Evolutionary conservation across 2,797 vertebrate species (phyloP), one percentile per base, ranked within the genome.

Genomic region (Neoniphon sammara): DNA sequence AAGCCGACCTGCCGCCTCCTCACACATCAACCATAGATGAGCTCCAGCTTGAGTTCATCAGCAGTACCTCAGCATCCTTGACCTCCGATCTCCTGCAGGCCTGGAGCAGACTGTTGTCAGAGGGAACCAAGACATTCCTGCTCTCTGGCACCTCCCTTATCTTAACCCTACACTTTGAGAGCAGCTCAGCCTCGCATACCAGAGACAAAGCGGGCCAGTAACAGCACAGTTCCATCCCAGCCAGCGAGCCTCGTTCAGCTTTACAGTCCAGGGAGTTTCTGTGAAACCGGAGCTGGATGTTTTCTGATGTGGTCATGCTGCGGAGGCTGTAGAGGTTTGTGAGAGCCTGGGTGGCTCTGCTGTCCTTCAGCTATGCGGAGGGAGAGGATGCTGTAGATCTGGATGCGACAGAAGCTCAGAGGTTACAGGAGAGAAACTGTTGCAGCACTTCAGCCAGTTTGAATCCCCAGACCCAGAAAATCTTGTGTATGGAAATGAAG

Each of bases 41-140:
- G n/a, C n/a, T 6, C 62, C 15, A 20, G 4, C n/a, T 52, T 36
- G 7, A 20, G 39, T 21, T 3, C 14, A 42, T 9, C 25, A 11
- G 34, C 20, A 23, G 31, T 14, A 58, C 36, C 55, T 69, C 31
- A 1, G 52, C 2, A 25, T 55, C 12, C 14, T 18, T 34, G 58
- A 54, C 68, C 58, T 54, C 21, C 18, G 68, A 42, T 47, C 67
- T 60, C 65, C 36, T 46, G 42, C 56, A 7, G 46, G 20, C 54
- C 30, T 1, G 47, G 4, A 15, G 23, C 34, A 59, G 66, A 56
- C 14, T 20, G 39, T 31, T 56, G 65, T 31, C 7, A 9, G 52
- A n/a, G 50, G 64, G 57, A 49, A 68, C 44, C 27, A 18, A 20
- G 44, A 58, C 25, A 31, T 39, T 67, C 39, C 39, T 12, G 39